Evolutionary conservation across 2,113 vertebrate species (phyloP).

Genomic region (Jacana jacana): DNA sequence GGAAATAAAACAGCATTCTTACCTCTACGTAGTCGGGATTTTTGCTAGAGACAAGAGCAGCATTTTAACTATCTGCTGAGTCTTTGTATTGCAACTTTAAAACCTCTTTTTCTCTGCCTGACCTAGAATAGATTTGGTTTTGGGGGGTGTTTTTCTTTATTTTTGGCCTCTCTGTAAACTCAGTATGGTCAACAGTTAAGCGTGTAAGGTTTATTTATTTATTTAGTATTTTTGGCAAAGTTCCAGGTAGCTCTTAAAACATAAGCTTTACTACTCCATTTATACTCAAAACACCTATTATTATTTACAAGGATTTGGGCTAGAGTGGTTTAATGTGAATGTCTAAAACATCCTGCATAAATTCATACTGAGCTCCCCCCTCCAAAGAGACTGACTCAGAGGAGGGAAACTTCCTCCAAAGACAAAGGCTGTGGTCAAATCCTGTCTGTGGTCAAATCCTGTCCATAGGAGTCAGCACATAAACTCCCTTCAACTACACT

Average conservation of each 20-base stretch:
- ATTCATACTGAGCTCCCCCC: not conserved
- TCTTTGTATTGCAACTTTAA: not conserved
- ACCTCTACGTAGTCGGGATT: not conserved
- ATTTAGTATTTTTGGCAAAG: not conserved
- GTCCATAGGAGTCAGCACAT: not conserved
- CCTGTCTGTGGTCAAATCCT: not conserved
- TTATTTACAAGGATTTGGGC: constrained; percentile 21
- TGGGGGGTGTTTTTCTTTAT: not conserved
- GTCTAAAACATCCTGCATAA: not conserved
- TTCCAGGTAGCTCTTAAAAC: constrained; percentile 25
- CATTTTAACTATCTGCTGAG: constrained; percentile 44
- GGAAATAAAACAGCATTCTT: constrained; percentile 32
- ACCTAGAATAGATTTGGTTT: not conserved
- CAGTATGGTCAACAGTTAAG: not conserved
- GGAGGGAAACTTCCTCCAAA: not conserved
- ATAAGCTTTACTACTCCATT: not conserved
- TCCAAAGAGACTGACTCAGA: not conserved
- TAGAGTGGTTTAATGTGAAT: not conserved
- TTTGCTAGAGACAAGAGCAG: constrained; percentile 24
- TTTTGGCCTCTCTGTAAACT: not conserved
- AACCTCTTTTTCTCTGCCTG: not conserved
- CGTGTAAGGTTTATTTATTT: not conserved
- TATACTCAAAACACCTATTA: constrained; percentile 5
- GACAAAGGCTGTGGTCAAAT: not conserved
- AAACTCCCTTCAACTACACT: not conserved